Conservation (phyloP, 2,113 vertebrate species). For the Larimichthys polyactis region DNA sequence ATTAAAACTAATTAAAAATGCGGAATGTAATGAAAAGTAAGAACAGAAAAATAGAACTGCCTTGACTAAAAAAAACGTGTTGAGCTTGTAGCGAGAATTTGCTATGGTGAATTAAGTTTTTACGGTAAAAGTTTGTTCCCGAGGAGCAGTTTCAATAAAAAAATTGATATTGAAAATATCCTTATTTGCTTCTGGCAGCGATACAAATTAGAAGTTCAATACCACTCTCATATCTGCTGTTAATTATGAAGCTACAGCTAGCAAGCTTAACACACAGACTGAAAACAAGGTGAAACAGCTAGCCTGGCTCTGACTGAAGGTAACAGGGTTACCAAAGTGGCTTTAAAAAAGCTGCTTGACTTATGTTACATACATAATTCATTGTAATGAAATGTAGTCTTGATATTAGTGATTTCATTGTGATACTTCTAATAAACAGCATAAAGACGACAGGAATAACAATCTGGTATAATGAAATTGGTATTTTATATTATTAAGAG, state of each 20-base stretch:
- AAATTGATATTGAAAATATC: not conserved
- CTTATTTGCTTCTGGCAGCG: too few relatives aligned
- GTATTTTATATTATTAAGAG: constrained; percentile 2
- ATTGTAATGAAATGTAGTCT: not conserved
- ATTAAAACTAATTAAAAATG: not conserved
- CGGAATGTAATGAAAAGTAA: not conserved
- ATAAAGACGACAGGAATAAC: not conserved
- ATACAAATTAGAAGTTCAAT: too few relatives aligned
- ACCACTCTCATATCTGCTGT: too few relatives aligned
- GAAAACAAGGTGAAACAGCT: too few relatives aligned
- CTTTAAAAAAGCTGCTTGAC: too few relatives aligned
- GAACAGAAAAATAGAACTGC: not conserved
- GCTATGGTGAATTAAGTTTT: not conserved
- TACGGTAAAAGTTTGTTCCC: not conserved
- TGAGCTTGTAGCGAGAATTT: not conserved
- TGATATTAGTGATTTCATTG: not conserved
- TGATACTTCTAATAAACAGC: not conserved
- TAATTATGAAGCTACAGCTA: too few relatives aligned
- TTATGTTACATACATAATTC: too few relatives aligned
- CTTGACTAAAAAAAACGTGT: not conserved
- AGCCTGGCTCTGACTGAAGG: too few relatives aligned
- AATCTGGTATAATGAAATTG: not conserved
- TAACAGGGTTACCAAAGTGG: too few relatives aligned
- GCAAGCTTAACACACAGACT: too few relatives aligned
- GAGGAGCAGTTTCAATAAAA: not conserved